A percentile compares a stretch with the other conserved stretches of the same genome.
These are phyloP conservation scores for Sitobion miscanthi DNA, from an alignment of 1,140 invertebrate species.

Conservation along the genomic window DNA sequence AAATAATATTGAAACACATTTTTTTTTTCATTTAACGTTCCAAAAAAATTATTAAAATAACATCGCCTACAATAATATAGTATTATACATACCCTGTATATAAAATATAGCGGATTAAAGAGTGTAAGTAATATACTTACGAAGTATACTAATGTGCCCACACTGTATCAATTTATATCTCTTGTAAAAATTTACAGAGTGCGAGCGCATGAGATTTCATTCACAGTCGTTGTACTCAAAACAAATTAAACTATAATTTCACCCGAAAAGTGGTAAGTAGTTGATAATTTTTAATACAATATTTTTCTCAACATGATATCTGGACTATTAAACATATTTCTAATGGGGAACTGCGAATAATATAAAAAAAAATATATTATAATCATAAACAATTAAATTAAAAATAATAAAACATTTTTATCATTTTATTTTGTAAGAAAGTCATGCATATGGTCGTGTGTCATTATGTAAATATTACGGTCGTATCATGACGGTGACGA, in stretches of 20 bases:
- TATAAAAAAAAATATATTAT: too few species aligned
- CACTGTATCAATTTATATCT: not conserved
- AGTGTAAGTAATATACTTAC: not conserved
- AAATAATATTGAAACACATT: not conserved
- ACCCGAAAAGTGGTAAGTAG: too few species aligned
- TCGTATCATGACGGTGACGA: not conserved
- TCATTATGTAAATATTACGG: not conserved
- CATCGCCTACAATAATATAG: not conserved
- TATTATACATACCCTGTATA: not conserved
- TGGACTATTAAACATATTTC: too few species aligned
- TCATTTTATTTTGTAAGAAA: too few species aligned
- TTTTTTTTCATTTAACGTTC: not conserved
- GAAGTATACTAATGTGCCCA: not conserved
- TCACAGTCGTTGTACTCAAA: too few species aligned
- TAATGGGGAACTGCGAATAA: too few species aligned
- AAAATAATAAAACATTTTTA: too few species aligned
- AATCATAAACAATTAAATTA: too few species aligned
- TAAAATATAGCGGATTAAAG: not conserved
- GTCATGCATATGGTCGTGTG: not conserved
- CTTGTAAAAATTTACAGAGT: not conserved
- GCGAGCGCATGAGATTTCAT: too few species aligned
- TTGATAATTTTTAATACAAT: too few species aligned
- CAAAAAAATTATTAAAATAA: not conserved
- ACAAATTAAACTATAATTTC: too few species aligned
- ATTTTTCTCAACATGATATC: too few species aligned